Conservation (phyloP, 2,113 vertebrate genomes). For the Collichthys lucidus region DNA sequence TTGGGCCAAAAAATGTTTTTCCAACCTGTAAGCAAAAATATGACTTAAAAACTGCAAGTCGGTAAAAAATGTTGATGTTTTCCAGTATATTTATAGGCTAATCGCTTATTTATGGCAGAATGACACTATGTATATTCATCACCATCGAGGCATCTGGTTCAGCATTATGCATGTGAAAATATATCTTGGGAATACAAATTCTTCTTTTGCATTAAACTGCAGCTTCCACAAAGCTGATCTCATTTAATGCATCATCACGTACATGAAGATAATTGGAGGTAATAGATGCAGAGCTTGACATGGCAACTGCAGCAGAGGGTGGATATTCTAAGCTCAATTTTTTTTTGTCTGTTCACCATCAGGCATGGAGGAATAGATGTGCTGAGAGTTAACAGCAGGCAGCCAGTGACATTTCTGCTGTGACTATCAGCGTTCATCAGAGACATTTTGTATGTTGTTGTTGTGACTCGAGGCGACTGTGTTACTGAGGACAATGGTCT, state of each 20-base stretch:
- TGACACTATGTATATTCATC: constrained; percentile 6
- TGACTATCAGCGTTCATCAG: constrained; percentile 46
- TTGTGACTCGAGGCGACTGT: constrained; percentile 49
- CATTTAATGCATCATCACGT: constrained; percentile 54
- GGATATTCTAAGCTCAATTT: not conserved
- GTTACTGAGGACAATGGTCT: constrained; percentile 14
- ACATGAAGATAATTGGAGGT: constrained; percentile 30
- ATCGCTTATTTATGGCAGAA: constrained; percentile 29
- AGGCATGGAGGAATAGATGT: constrained; percentile 10
- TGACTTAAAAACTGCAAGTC: not conserved
- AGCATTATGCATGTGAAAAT: not conserved
- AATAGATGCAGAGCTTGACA: constrained; percentile 16
- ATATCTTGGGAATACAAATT: not conserved
- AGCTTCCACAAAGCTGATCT: constrained; percentile 19
- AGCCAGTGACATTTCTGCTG: constrained; percentile 52
- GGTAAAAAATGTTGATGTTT: not conserved
- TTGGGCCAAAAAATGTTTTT: not conserved
- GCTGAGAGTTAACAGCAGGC: constrained; percentile 18
- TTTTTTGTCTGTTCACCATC: constrained; percentile 11
- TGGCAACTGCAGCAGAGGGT: not conserved
- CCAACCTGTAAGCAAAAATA: not conserved
- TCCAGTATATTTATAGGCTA: constrained; percentile 8
- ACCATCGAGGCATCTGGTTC: not conserved
- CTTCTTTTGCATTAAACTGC: constrained; percentile 30
- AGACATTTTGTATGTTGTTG: constrained; percentile 43